Base-by-base conservation (phyloP, 92 coral and sea anemone genomes). In the Micromussa lordhowensis region DNA sequence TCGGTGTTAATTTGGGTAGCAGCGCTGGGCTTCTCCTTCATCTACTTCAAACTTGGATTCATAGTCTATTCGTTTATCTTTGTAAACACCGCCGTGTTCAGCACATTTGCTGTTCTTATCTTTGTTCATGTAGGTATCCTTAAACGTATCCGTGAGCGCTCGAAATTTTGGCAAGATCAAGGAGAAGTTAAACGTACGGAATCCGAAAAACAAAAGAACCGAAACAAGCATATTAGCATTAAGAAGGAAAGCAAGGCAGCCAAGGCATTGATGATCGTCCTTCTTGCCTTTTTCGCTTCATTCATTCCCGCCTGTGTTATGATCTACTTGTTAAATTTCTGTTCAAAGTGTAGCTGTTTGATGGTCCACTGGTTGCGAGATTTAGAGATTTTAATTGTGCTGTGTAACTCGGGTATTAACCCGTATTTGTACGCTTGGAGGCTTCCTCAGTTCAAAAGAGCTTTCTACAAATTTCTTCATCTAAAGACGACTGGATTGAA, bases 291-390 rank as follows among this genome's bases (percentile, higher is more conserved):
- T 70, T 82, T 96, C 24, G 82, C 88, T 49, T 94, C 96, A 44
- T 96, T 85, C 55, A 86, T 83, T 4, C 98, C 98, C 1, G 91
- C 97, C 8, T 92, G 95, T 68, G 91, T 89, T 29, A 75, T 96
- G 68, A 94, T 94, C 72, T 94, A 94, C 82, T 51, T 85, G 26
- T 84, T 94, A 90, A 96, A 95, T 68, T 87, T 94, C 26, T 96
- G 97, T 64, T 63, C 87, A 24, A 68, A 48, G 14, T 96, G 98
- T 58, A 87, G 93, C 53, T 96, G 98, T 85, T 85, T 59, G 44
- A 81, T 66, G 73, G 74, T 94, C 24, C 96, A 94, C 44, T 96
- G 98, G 97, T 48, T 94, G 54, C 87, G 98, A 78, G 98, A 96
- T 82, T 81, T 96, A 35, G 94, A 94, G 86, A 86, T 94, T 85